A percentile compares a stretch with the other conserved stretches of the same genome.
phyloP scores from a whole-genome alignment of 2,113 vertebrate species.

The Larimichthys polyactis region DNA sequence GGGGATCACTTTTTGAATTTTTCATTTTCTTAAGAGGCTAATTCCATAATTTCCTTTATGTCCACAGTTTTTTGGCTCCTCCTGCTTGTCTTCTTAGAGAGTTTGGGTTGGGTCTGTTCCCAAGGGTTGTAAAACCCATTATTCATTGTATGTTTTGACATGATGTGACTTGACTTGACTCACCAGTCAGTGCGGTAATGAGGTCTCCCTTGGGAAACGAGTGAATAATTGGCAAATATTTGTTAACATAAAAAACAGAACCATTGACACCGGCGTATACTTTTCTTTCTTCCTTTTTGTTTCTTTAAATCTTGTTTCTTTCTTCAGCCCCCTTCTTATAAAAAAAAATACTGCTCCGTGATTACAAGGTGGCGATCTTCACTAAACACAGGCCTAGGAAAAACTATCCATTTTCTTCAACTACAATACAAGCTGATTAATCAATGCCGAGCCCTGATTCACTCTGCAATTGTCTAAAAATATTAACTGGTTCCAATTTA shows the following conservation, averaged over 20 bases:
- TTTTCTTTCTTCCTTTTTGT: background rate
- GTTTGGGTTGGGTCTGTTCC: slow-evolving; percentile 8
- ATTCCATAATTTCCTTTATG: background rate
- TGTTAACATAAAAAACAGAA: background rate
- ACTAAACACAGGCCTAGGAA: slow-evolving; percentile 1
- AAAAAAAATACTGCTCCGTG: slow-evolving; percentile 15
- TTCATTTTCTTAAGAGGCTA: background rate
- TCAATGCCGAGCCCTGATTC: background rate
- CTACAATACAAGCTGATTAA: slow-evolving; percentile 60
- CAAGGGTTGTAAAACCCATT: slow-evolving; percentile 1
- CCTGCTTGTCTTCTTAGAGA: background rate
- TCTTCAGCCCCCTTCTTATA: background rate
- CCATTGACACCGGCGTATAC: background rate
- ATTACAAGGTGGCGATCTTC: slow-evolving; percentile 21
- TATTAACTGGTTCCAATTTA: slow-evolving; percentile 9
- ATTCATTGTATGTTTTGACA: slow-evolving; percentile 32
- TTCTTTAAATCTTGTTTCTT: background rate
- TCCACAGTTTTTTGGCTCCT: background rate
- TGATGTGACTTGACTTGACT: slow-evolving; percentile 62
- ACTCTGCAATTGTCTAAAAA: slow-evolving; percentile 17
- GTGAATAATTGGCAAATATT: slow-evolving; percentile 42
- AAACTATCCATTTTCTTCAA: slow-evolving; percentile 13
- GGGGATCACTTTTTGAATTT: background rate
- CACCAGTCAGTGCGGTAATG: slow-evolving; percentile 44
- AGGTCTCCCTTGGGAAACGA: slow-evolving; percentile 53